Conservation (phyloP, 2,797 vertebrate genomes). For the Myripristis jacobus region DNA sequence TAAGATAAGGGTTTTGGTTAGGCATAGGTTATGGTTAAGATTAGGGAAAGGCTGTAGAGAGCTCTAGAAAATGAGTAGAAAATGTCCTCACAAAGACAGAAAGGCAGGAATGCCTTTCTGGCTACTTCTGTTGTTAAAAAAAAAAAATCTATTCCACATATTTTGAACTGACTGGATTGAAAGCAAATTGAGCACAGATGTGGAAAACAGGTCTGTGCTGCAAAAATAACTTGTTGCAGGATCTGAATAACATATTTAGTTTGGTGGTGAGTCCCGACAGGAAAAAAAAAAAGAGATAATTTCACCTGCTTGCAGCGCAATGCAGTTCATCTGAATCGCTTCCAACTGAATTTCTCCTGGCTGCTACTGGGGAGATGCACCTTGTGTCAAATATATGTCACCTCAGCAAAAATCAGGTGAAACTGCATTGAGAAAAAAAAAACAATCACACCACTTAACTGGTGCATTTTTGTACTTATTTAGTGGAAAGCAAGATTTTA, state of each 20-base stretch:
- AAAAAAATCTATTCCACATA: neutral
- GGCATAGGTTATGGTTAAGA: no score
- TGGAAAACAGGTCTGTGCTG: slow-evolving; percentile 1
- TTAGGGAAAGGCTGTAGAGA: no score
- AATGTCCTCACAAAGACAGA: no score
- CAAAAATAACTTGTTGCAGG: neutral
- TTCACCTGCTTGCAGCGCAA: slow-evolving; percentile 6
- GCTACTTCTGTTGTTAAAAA: slow-evolving; percentile 17
- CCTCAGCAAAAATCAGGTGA: no score
- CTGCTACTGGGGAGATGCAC: neutral
- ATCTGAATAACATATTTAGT: slow-evolving; percentile 22
- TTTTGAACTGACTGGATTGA: neutral
- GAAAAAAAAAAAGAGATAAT: neutral
- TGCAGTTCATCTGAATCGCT: slow-evolving; percentile 9
- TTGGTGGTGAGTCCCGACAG: neutral
- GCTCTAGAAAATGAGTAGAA: no score
- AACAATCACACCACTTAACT: no score
- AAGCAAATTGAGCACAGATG: neutral
- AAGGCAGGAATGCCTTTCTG: no score
- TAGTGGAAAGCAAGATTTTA: no score
- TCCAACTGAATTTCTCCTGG: neutral
- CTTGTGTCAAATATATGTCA: no score
- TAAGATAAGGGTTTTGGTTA: no score
- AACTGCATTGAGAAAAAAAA: no score
- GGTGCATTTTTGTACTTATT: no score